Base-by-base conservation (phyloP, 2,888 invertebrate genomes). In the Melitaea athalia region DNA sequence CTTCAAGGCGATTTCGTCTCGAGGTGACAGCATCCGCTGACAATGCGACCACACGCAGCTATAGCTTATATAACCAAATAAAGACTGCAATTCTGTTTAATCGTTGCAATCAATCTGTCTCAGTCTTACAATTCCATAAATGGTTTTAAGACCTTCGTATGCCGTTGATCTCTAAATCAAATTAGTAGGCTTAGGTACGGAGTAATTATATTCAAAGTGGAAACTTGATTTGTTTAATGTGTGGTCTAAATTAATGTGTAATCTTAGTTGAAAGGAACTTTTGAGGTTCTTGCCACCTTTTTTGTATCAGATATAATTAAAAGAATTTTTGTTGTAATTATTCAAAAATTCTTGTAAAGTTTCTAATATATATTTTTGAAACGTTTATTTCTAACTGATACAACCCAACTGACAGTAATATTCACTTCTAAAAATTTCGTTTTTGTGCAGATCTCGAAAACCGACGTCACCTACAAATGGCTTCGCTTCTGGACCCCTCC, bases 391-490 rank as follows among this genome's bases (percentile, higher is more conserved):
- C 24, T 24, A 1, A 24, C 1, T 24, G 3, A 24, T 24, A 2
- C 24, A 24, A 24, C 24, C 24, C 24, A 24, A 24, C 24, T 24
- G 1, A 5, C 38, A 3, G 0, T 38, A 5, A 38, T 38, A 7
- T 38, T 38, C 6, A 38, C 0, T 38, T 38, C 38, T 38, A 38
- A 38, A 38, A 38, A 8, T 45, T 38, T n/a, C n/a, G 52, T 52
- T 52, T 38, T 31, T 3, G 66, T 69, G 50, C 81, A 93, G 93
- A 80, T 93, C 93, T 74, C 89, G 93, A 62, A 92, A 91, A 69
- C 84, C 79, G 5, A 77, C 80, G 33, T 90, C 90, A 2, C 91
- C 92, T 2, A 88, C 89, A 49, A 88, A 90, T 73, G 88, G 90
- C 5, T 89, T 88, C 79, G 78, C 85, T 5, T 83, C 89, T 14